Evolutionary conservation across 1,140 invertebrate species (phyloP), one percentile per base, ranked within the genome.

Genomic region (Copidosoma floridanum): DNA sequence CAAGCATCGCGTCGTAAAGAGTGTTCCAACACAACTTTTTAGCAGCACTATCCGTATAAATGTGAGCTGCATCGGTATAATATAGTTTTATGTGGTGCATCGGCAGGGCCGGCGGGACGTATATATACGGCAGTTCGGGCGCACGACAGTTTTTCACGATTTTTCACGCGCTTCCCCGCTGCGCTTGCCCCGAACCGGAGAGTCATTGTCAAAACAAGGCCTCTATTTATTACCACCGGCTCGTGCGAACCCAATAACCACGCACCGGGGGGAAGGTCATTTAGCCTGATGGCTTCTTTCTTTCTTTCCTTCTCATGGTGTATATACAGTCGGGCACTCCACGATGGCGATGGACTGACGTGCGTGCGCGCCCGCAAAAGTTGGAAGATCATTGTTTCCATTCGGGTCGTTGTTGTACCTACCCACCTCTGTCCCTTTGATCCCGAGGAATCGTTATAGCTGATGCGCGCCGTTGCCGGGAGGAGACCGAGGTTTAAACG

Each of bases 141-240:
- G 32, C 50, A 51, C 11, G 24, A 57, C 35, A 41, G 32, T 60
- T 58, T 29, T 57, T 43, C 57, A 57, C 57, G 50, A 61, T 62
- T 63, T 60, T 47, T 61, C 63, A 53, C 51, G 48, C 56, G 48
- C 37, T 2, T 12, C 26, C 51, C 55, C 32, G 27, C 29, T 41
- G 46, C 14, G 41, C 35, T 51, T 20, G 47, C 8, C 8, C 14
- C 48, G 3, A 54, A 29, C 24, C 48, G 35, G 8, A 38, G 20
- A 57, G 43, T 57, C 57, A 57, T 52, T 56, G 56, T 54, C 50
- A 61, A 52, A 58, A 65, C 63, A 61, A 65, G 56, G 54, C 54
- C 7, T 57, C 43, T 52, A 53, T 54, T 57, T 48, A 57, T 57
- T 54, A 46, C 47, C 43, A 29, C 20, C 37, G 32, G 43, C 29